These are phyloP conservation scores for Myzus persicae DNA, from an alignment of 1,140 invertebrate species.

Conservation along the genomic window DNA sequence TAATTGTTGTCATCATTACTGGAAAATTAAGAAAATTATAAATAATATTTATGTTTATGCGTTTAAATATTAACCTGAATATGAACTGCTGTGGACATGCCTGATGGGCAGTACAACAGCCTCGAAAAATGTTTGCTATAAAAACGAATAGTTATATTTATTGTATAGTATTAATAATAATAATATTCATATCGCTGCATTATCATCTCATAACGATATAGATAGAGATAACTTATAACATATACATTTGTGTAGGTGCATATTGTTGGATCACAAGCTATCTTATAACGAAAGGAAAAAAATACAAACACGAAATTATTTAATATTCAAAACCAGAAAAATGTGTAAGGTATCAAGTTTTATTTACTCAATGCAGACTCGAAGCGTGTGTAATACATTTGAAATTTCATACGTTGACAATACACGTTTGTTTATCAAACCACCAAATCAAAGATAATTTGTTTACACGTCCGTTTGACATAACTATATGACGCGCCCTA, in stretches of 20 bases:
- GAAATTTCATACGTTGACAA: background rate
- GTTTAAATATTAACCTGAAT: too few relatives aligned
- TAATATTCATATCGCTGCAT: background rate
- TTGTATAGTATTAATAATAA: background rate
- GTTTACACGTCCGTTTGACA: slow-evolving; percentile 28
- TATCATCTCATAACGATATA: background rate
- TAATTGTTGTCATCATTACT: too few relatives aligned
- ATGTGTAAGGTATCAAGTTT: background rate
- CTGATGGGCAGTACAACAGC: background rate
- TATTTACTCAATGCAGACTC: background rate
- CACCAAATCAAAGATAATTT: slow-evolving; percentile 32
- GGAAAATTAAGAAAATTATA: too few relatives aligned
- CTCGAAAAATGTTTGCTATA: background rate
- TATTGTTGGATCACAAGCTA: background rate
- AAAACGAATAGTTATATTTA: too few relatives aligned
- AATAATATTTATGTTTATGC: too few relatives aligned
- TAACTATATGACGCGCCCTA: background rate
- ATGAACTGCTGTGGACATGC: too few relatives aligned
- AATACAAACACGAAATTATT: background rate
- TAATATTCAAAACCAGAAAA: background rate
- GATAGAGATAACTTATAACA: background rate
- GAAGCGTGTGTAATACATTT: background rate
- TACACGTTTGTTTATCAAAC: background rate
- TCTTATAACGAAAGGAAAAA: background rate
- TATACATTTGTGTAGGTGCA: background rate